A percentile compares a stretch with the other conserved stretches of the same genome.
Conservation (phyloP, 2,113 vertebrate species). For the Vulpes vulpes region DNA sequence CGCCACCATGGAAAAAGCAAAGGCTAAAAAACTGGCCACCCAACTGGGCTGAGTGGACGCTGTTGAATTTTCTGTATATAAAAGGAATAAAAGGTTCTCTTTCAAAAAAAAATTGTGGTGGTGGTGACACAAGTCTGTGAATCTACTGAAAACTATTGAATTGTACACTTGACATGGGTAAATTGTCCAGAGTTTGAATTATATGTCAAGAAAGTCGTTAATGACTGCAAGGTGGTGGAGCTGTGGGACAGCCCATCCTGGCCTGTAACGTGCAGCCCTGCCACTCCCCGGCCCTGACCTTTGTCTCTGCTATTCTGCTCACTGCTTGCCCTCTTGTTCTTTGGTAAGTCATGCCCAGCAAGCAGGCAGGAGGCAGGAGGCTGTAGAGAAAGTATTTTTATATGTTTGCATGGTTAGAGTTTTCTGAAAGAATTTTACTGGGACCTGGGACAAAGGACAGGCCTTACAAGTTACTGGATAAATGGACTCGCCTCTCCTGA, state of each 20-base stretch:
- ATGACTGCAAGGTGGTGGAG: background rate
- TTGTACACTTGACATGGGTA: background rate
- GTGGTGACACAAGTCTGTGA: background rate
- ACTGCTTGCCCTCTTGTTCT: background rate
- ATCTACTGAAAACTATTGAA: background rate
- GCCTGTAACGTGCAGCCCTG: fast-evolving
- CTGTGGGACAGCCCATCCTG: background rate
- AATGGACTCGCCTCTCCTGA: background rate
- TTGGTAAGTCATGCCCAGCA: too few species aligned
- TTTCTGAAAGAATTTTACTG: background rate
- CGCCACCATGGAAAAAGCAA: too few species aligned
- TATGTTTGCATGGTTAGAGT: background rate
- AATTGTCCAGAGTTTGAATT: fast-evolving
- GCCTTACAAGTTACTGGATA: background rate
- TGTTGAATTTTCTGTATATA: too few species aligned
- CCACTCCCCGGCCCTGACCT: too few species aligned
- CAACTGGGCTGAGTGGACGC: too few species aligned
- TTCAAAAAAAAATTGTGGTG: background rate
- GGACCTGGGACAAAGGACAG: background rate
- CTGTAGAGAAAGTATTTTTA: background rate
- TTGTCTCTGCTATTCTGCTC: background rate
- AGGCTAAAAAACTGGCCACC: too few species aligned
- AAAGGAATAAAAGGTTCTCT: too few species aligned
- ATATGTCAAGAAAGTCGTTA: background rate
- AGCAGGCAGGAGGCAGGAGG: too few species aligned